Evolutionary conservation across 2,113 vertebrate genomes (phyloP), one percentile per base, ranked within the genome.

Genomic region (Catagonus wagneri): DNA sequence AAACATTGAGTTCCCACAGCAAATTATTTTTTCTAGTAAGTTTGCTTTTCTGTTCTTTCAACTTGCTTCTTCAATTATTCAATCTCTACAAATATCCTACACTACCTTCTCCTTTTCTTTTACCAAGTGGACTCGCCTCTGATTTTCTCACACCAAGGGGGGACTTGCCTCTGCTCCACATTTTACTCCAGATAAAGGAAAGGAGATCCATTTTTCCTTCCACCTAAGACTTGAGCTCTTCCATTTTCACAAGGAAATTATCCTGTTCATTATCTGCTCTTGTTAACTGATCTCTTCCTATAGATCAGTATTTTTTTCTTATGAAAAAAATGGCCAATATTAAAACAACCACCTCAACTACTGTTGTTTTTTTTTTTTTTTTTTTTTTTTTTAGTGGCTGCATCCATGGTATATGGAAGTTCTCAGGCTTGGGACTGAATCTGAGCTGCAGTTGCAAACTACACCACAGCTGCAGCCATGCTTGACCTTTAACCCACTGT

Each of bases 221-320:
- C 11, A 9, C 7, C 20, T 8, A 11, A 63, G 2, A 65, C n/a
- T 7, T 27, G n/a, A 56, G 29, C 7, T 12, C 50, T 20, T 23
- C 11, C 10, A 16, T 19, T 7, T 29, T 20, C 19, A 36, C 0
- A 11, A 39, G n/a, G 25, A 71, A 13, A 16, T 83, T 32, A 4
- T 7, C 3, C 58, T 17, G 6, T n/a, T 15, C 2, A 22, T 27
- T 3, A 1, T 69, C 20, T 56, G 12, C 1, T 63, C 0, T 22
- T 68, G 1, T 32, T 29, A 22, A 34, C 27, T 39, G 1, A 29
- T 16, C 10, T 34, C n/a, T 81, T 63, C 32, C 8, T 29, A n/a
- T 1, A 29, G 7, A 76, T 25, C 16, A 8, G 8, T 23, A 17
- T 19, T 14, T 68, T 60, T 16, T 27, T 36, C 15, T 27, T 83